phyloP scores from a whole-genome alignment of 2,797 vertebrate genomes.

The Bufotes viridis region DNA sequence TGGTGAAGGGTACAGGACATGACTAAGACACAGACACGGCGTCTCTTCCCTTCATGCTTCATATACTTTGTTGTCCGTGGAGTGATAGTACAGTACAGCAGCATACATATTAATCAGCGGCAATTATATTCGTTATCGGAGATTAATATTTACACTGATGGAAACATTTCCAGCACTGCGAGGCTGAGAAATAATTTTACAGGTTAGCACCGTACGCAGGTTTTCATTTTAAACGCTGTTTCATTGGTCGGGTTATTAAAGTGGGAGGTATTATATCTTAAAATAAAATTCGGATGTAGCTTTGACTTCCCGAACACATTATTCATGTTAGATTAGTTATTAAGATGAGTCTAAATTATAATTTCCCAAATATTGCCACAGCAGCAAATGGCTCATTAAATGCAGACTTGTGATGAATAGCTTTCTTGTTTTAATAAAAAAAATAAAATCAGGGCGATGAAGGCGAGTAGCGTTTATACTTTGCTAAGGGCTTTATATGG shows the following conservation, averaged over 20 bases:
- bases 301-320: conserved; percentile 53
- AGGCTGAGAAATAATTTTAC: not conserved
- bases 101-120: not conserved
- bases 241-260: not conserved
- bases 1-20: not conserved
- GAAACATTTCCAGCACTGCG: not conserved
- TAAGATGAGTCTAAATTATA: conserved; percentile 57
- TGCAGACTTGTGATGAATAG: conserved; percentile 60
- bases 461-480: conserved; percentile 29
- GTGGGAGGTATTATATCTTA: not conserved
- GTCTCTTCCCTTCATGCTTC: not conserved
- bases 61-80: conserved; percentile 8
- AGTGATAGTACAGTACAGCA: not conserved
- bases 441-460: conserved; percentile 36
- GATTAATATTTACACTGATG: not conserved
- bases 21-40: not conserved
- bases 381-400: conserved; percentile 63
- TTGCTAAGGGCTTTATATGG: not conserved
- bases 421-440: conserved; percentile 44
- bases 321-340: conserved; percentile 59
- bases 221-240: not conserved
- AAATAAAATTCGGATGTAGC: conserved; percentile 12
- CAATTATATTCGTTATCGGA: not conserved
- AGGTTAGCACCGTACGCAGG: not conserved
- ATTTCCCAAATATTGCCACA: conserved; percentile 63